Percentiles rank a stretch among this genome's conserved stretches.
Evolutionary conservation across 2,113 vertebrate species (phyloP).

Genomic region (Oryzias woworae): DNA sequence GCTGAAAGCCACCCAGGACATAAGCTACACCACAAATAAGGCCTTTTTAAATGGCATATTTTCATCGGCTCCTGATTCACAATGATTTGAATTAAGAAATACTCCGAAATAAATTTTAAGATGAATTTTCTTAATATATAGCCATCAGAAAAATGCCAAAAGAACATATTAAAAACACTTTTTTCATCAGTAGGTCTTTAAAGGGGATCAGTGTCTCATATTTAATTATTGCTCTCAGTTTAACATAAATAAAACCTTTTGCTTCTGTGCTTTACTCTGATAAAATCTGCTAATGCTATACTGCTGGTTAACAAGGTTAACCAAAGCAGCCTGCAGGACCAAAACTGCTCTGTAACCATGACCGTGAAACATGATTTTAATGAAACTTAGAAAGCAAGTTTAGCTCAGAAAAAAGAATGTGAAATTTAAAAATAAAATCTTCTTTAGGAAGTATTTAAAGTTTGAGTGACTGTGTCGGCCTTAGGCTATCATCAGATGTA

Average conservation of each 20-base stretch:
- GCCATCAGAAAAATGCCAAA: too few relatives aligned
- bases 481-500: conserved; percentile 59
- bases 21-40: too few relatives aligned
- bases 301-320: conserved; percentile 62
- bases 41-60: too few relatives aligned
- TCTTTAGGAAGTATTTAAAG: conserved; percentile 47
- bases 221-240: neutral
- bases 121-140: too few relatives aligned
- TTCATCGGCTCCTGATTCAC: too few relatives aligned
- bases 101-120: too few relatives aligned
- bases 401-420: conserved; percentile 36
- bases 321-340: conserved; percentile 54
- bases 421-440: conserved; percentile 34
- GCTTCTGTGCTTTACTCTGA: conserved; percentile 36
- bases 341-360: conserved; percentile 49
- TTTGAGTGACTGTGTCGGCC: conserved; percentile 51
- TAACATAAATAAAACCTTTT: conserved; percentile 17
- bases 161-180: too few relatives aligned
- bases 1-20: too few relatives aligned
- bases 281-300: conserved; percentile 48
- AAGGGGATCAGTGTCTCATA: too few relatives aligned
- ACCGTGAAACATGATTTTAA: conserved; percentile 51
- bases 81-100: too few relatives aligned
- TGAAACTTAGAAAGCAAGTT: conserved; percentile 14
- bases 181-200: too few relatives aligned